Evolutionary conservation across 2,888 invertebrate genomes (phyloP).

Genomic region (Sarcophaga caerulescens): DNA sequence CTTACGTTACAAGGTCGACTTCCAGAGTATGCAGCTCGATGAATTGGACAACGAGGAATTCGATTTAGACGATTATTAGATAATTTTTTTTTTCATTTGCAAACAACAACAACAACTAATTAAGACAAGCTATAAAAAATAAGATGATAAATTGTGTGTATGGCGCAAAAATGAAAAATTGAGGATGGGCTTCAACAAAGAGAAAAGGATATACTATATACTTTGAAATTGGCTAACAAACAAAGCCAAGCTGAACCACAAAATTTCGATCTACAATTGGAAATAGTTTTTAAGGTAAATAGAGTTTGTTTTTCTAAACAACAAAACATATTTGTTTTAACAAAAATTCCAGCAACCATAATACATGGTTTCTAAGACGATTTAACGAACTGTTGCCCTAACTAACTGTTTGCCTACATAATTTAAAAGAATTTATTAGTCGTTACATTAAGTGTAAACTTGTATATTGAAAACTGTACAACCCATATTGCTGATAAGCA

Average conservation of each 20-base stretch:
- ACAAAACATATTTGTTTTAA: no score
- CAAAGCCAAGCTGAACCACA: not conserved
- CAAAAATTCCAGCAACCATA: no score
- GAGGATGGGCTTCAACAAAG: not conserved
- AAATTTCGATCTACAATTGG: not conserved
- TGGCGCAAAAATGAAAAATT: not conserved
- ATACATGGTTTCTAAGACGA: no score
- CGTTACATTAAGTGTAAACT: no score
- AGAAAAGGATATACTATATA: not conserved
- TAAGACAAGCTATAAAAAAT: constrained; percentile 29
- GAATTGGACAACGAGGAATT: constrained; percentile 91
- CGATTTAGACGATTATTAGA: constrained; percentile 97
- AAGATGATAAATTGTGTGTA: constrained; percentile 40
- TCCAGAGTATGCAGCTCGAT: constrained; percentile 97
- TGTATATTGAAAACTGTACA: no score
- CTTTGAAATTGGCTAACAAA: not conserved
- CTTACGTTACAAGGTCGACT: constrained; percentile 99
- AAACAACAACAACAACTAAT: constrained; percentile 23
- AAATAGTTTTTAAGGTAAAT: constrained; percentile 28
- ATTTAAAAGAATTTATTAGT: no score
- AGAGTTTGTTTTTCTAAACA: constrained; percentile 6
- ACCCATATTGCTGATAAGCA: no score
- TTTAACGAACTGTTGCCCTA: no score
- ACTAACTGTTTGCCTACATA: no score
- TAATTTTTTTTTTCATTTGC: constrained; percentile 44